Evolutionary conservation across 2,888 invertebrate species (phyloP), one percentile per base, ranked within the genome.

Genomic region (Charanyca ferruginea): DNA sequence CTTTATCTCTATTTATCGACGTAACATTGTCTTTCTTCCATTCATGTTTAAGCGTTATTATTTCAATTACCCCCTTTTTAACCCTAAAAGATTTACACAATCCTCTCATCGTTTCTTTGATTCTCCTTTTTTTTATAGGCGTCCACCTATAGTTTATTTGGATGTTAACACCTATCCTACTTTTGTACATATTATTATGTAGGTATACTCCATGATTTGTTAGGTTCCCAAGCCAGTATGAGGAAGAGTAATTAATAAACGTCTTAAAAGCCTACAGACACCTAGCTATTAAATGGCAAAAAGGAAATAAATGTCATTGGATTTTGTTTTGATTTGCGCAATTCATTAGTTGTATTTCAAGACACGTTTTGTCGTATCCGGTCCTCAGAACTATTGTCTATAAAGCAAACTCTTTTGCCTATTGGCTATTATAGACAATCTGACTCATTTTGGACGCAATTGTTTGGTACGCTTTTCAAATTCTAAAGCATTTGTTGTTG

Each of bases 291-390:
- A 66, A 72, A 72, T 66, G 59, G 32, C 41, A 55, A 67, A 71
- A 48, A 54, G 73, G 65, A 69, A 67, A 69, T 54, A 79, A 67
- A 70, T 58, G 68, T 65, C 73, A 77, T 54, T 72, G 60, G 66
- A 67, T 75, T 82, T 80, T 79, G 67, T 77, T 77, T 77, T 58
- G 63, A 67, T 79, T 81, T 72, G 77, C 81, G 69, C 66, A 72
- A 72, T 73, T 69, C 47, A 44, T 38, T 63, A 54, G 28, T 80
- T 80, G 35, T 23, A 47, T 60, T 77, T 49, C 79, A 28, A 23
- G 45, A 63, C 81, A 83, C 83, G 83, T 79, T 55, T 1, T 13
- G 7, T 55, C n/a, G 32, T 77, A 79, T 82, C 81, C 83, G 83
- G 70, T 53, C 38, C 32, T 55, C 35, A 25, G 52, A 32, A 66